These are phyloP conservation scores for Channa argus DNA, from an alignment of 2,113 vertebrate genomes.

Conservation along the genomic window DNA sequence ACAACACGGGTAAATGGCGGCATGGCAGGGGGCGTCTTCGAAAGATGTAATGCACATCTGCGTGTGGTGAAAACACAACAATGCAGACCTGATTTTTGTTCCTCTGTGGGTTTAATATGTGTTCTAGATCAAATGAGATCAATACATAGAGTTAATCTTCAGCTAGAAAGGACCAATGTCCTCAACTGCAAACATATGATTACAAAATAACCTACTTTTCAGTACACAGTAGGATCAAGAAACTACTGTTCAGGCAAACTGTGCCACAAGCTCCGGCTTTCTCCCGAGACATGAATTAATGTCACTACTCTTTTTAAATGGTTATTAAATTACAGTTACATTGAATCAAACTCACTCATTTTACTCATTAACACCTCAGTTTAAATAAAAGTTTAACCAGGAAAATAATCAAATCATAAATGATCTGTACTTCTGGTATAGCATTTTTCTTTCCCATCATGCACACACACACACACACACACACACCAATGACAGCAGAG, in stretches of 20 bases:
- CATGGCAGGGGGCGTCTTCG: not conserved
- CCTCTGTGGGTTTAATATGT: not conserved
- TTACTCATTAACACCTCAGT: too few relatives aligned
- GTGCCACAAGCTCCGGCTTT: too few relatives aligned
- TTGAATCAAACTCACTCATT: too few relatives aligned
- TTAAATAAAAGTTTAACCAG: too few relatives aligned
- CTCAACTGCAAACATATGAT: slow-evolving; percentile 66
- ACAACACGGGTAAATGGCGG: not conserved
- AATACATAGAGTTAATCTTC: slow-evolving; percentile 75
- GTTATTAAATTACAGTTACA: too few relatives aligned
- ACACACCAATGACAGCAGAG: too few relatives aligned
- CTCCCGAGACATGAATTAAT: too few relatives aligned
- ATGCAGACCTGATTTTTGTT: not conserved
- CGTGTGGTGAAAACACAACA: not conserved
- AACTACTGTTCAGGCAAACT: not conserved
- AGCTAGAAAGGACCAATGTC: slow-evolving; percentile 65
- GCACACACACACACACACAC: not conserved
- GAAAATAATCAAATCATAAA: too few relatives aligned
- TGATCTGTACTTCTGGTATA: too few relatives aligned
- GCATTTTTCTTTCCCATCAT: too few relatives aligned
- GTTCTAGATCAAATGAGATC: slow-evolving; percentile 41
- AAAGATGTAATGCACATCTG: not conserved
- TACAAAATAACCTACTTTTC: slow-evolving; percentile 53
- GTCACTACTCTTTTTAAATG: too few relatives aligned
- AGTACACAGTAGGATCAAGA: too few relatives aligned